These are phyloP conservation scores for Epinotia ramella DNA, from an alignment of 2,888 invertebrate species.

Conservation along the genomic window DNA sequence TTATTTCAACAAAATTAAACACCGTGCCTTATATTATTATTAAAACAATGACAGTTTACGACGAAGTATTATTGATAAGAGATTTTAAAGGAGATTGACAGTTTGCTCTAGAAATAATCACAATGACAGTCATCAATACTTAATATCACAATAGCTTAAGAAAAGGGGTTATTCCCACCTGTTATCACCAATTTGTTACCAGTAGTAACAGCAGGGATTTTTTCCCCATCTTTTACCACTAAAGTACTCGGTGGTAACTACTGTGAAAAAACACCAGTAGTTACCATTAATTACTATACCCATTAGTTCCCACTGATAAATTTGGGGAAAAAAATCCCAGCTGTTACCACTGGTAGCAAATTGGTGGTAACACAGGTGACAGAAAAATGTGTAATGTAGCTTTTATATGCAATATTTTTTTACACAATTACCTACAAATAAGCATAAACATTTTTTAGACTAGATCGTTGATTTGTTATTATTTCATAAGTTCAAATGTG, in stretches of 20 bases:
- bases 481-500: constrained; percentile 19
- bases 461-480: constrained; percentile 42
- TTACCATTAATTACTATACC: no score
- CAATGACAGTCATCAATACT: constrained; percentile 2
- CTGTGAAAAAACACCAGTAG: no score
- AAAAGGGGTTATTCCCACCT: neutral
- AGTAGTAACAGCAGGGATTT: no score
- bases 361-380: no score
- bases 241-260: no score
- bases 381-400: neutral
- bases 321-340: no score
- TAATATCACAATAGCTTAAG: constrained; percentile 36
- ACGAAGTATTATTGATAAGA: constrained; percentile 16
- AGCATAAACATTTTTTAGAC: constrained; percentile 26
- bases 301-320: no score
- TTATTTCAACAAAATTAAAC: neutral
- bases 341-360: no score
- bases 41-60: neutral
- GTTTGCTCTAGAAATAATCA: constrained; percentile 27
- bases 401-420: constrained; percentile 35
- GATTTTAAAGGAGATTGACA: constrained; percentile 32
- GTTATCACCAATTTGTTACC: no score
- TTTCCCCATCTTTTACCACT: no score
- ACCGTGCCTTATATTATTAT: neutral
- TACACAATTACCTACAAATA: constrained; percentile 20